Percentiles rank a stretch among this genome's conserved stretches.
phyloP scores from a whole-genome alignment of 2,113 vertebrate species.

The Mus pahari region DNA sequence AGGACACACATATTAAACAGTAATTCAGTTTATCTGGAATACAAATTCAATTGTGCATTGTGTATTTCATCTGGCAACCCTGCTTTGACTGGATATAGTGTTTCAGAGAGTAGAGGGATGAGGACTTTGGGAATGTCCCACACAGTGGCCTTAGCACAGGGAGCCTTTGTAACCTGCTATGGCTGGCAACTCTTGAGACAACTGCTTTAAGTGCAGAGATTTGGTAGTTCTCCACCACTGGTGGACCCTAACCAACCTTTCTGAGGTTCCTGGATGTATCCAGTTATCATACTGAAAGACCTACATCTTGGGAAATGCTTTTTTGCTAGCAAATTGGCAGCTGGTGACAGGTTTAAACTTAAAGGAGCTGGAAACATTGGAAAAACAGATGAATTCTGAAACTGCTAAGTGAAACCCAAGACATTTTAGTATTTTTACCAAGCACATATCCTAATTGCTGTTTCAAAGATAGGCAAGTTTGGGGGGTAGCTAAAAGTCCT shows the following conservation, averaged over 20 bases:
- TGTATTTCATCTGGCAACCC: conserved; percentile 33
- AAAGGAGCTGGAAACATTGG: neutral
- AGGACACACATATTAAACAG: conserved; percentile 29
- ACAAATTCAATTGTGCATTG: neutral
- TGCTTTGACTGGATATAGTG: neutral
- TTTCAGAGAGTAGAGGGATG: neutral
- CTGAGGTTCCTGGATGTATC: neutral
- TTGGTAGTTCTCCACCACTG: neutral
- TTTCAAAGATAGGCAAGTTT: conserved; percentile 41
- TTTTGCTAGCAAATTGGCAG: neutral
- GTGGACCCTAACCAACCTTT: neutral
- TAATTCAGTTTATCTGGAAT: conserved; percentile 15
- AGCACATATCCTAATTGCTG: neutral
- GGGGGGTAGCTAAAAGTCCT: neutral
- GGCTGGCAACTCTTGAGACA: neutral
- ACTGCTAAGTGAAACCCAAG: neutral
- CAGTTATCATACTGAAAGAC: conserved; percentile 31
- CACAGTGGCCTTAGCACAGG: neutral
- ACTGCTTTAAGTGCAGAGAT: neutral
- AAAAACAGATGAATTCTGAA: neutral
- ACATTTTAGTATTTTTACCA: neutral
- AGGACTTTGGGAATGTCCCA: neutral
- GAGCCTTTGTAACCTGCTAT: neutral
- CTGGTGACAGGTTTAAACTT: neutral
- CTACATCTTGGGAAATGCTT: neutral